Base-by-base conservation (phyloP, 1,140 invertebrate species). In the Choristoneura fumiferana region DNA sequence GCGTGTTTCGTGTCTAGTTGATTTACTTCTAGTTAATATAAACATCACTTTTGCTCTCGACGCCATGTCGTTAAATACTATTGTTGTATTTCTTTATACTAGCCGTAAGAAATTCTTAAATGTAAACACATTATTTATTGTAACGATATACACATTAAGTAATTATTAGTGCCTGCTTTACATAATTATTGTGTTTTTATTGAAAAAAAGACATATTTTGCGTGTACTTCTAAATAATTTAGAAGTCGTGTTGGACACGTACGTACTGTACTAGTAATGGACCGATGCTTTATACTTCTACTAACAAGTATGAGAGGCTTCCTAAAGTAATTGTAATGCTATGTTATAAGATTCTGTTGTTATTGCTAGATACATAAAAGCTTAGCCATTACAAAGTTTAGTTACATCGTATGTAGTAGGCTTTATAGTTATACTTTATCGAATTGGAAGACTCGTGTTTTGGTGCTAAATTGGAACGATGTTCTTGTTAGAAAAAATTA, bases 381-480 rank as follows among this genome's bases (percentile, higher is more conserved):
- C 86, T 87, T 89, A 87, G 84, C 77, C 78, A 83, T 73, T 87
- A 85, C 69, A 70, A 68, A 75, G 77, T 84, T 86, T 84, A 84
- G 74, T 84, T 82, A 76, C 72, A 76, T 79, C 65, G 63, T 84
- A 76, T 72, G 78, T 80, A 69, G 65, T 84, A 84, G 84, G 85
- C 83, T 88, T 87, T 86, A 84, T 86, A 75, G 73, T 75, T 64
- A 82, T 81, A 77, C 67, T 77, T 85, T 86, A 70, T 78, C 71
- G 67, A 84, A 87, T 88, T 85, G 84, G 84, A 88, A 88, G 85
- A 88, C 85, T 88, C 80, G 81, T 67, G 82, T 79, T 83, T 87
- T 87, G 85, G 85, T 88, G 85, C 85, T 88, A 88, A 88, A 87
- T 84, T 84, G 73, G 77, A 77, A 78, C 69, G 77, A 80, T 69